Conservation (phyloP, 2,888 invertebrate species). For the Nasonovia ribisnigri region DNA sequence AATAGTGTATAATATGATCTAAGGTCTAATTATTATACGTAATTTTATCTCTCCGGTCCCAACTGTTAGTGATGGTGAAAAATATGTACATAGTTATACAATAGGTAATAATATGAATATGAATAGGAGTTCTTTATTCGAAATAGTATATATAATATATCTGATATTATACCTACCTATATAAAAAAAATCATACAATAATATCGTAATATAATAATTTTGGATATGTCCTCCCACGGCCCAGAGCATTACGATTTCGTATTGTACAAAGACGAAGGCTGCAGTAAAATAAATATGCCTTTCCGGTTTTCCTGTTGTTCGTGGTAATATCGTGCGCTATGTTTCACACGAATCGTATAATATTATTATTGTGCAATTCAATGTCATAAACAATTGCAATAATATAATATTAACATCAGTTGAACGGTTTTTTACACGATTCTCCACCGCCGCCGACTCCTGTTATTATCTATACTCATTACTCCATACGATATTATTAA, state of each 20-base stretch:
- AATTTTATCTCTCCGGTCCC: background rate
- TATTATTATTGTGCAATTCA: slow-evolving; percentile 23
- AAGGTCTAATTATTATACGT: background rate
- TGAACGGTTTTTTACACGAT: slow-evolving; percentile 17
- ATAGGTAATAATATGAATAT: background rate
- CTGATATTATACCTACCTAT: background rate
- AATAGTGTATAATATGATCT: background rate
- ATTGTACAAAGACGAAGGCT: background rate
- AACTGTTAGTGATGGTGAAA: background rate
- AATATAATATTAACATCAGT: background rate
- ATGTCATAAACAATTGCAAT: slow-evolving; percentile 22
- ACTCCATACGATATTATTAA: background rate
- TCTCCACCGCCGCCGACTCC: background rate
- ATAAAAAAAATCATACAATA: background rate
- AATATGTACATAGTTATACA: background rate
- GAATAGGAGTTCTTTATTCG: background rate
- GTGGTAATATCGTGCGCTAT: slow-evolving; percentile 21
- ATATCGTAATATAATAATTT: background rate
- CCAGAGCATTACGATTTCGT: background rate
- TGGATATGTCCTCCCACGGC: background rate
- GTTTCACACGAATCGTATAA: slow-evolving; percentile 11
- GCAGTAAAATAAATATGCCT: background rate
- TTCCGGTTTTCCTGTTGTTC: slow-evolving; percentile 28
- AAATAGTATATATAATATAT: background rate
- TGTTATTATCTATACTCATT: background rate